These are phyloP conservation scores for Magallana nippona DNA, from an alignment of 2,888 invertebrate genomes.

Conservation along the genomic window DNA sequence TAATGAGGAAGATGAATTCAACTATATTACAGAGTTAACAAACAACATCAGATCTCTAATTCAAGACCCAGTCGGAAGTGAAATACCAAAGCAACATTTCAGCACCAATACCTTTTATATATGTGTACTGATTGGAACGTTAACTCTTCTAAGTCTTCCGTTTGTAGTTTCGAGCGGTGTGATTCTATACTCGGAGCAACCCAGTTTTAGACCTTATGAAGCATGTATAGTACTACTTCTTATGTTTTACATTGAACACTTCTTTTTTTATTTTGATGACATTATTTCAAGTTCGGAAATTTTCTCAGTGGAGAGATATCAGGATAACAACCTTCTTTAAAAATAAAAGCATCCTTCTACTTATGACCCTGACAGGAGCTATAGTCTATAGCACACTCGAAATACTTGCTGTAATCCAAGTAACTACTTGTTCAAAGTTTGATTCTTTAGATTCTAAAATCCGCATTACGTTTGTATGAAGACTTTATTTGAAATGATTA, in stretches of 20 bases:
- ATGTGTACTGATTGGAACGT: not conserved
- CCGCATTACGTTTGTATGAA: not conserved
- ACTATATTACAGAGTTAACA: not conserved
- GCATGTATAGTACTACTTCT: not conserved
- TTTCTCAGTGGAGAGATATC: not conserved
- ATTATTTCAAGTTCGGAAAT: not conserved
- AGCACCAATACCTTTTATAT: not conserved
- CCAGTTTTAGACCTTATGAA: not conserved
- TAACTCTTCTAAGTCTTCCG: slow-evolving; percentile 16
- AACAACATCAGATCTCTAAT: not conserved
- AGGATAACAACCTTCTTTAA: not conserved
- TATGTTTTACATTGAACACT: not conserved
- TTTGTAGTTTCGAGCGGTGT: not conserved
- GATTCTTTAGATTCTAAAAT: not conserved
- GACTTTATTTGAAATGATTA: not conserved
- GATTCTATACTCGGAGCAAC: not conserved
- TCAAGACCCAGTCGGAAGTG: not conserved
- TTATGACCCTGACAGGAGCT: not conserved
- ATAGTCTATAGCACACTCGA: not conserved
- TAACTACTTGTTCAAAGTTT: not conserved
- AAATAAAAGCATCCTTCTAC: not conserved
- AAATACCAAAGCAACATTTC: not conserved
- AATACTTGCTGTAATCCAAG: not conserved
- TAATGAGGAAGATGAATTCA: not conserved
- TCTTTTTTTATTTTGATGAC: not conserved